A percentile compares a stretch with the other conserved stretches of the same genome.
These are phyloP conservation scores for Loripinus fragilis DNA, from an alignment of 2,888 invertebrate species.

Conservation along the genomic window DNA sequence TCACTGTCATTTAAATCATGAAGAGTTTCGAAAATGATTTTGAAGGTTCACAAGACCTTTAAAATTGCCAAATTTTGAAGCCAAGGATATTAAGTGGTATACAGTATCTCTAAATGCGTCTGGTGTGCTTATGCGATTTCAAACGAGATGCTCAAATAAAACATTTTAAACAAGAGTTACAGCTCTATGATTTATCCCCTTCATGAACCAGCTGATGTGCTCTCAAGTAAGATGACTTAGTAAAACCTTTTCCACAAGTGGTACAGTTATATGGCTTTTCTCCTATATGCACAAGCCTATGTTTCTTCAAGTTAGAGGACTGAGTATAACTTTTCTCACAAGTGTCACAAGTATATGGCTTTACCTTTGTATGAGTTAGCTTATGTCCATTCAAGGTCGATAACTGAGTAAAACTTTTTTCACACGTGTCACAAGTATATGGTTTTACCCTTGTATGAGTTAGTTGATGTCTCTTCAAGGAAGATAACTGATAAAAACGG, in stretches of 20 bases:
- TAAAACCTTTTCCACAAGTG: background rate
- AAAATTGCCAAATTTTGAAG: too few species aligned
- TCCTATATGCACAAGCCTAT: background rate
- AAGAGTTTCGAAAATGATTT: too few species aligned
- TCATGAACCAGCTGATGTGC: too few species aligned
- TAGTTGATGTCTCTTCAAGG: background rate
- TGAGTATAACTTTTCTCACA: background rate
- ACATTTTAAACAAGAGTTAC: too few species aligned
- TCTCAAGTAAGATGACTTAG: background rate
- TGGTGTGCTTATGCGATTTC: too few species aligned
- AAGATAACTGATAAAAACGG: background rate
- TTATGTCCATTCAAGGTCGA: background rate
- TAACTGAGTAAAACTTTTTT: background rate
- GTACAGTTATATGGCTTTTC: background rate
- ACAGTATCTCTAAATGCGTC: slow-evolving; percentile 9
- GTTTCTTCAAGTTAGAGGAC: background rate
- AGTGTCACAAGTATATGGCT: background rate
- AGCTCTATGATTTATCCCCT: too few species aligned
- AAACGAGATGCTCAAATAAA: too few species aligned
- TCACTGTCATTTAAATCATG: too few species aligned
- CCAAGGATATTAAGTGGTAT: slow-evolving; percentile 8
- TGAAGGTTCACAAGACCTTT: too few species aligned
- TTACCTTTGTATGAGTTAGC: background rate
- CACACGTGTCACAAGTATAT: background rate
- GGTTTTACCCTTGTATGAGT: background rate